These are phyloP conservation scores for Battus philenor DNA, from an alignment of 1,140 invertebrate species.

Conservation along the genomic window DNA sequence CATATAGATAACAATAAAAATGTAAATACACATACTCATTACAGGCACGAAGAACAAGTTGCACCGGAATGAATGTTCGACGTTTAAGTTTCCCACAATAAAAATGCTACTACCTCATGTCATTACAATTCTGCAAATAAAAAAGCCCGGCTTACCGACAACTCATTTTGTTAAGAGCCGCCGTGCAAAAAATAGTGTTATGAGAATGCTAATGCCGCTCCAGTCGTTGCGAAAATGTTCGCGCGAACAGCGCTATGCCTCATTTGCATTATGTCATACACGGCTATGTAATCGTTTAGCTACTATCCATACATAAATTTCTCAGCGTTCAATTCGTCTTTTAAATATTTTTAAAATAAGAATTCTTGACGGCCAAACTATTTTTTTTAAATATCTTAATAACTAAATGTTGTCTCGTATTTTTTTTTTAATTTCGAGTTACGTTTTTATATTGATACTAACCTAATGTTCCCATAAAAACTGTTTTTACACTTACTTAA, in stretches of 20 bases:
- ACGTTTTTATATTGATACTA: too few species aligned
- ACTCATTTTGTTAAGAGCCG: constrained; percentile 46
- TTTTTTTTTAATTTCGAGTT: too few species aligned
- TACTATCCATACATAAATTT: constrained; percentile 40
- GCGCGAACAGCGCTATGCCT: constrained; percentile 37
- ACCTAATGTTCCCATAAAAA: too few species aligned
- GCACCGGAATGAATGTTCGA: not conserved
- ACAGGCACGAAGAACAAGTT: too few species aligned
- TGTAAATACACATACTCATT: too few species aligned
- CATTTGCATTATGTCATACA: constrained; percentile 65
- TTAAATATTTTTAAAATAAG: too few species aligned
- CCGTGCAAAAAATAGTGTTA: constrained; percentile 52
- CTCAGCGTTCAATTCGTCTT: too few species aligned
- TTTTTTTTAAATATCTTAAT: too few species aligned
- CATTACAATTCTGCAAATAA: constrained; percentile 25
- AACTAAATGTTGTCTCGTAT: too few species aligned
- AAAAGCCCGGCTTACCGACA: constrained; percentile 33
- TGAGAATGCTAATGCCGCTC: constrained; percentile 48
- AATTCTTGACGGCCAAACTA: too few species aligned
- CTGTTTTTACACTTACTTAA: too few species aligned
- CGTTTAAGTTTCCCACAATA: constrained; percentile 8
- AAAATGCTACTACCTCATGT: constrained; percentile 10
- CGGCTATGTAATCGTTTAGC: constrained; percentile 48
- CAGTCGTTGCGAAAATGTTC: constrained; percentile 45
- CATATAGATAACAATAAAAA: too few species aligned